Base-by-base conservation (phyloP, 2,888 invertebrate genomes). In the Melieria picta region DNA sequence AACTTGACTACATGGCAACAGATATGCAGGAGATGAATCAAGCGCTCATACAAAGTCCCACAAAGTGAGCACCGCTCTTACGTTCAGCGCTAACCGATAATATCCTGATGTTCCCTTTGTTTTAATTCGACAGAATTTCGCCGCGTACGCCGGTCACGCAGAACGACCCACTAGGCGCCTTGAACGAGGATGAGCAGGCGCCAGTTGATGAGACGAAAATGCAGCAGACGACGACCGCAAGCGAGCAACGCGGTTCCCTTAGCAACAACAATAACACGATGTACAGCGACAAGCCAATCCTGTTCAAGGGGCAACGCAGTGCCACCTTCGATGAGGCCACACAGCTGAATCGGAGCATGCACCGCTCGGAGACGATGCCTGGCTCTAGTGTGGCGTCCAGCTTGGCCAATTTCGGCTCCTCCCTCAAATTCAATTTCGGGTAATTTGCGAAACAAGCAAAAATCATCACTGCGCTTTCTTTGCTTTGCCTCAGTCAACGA, bases 131-230 rank as follows among this genome's bases (percentile, higher is more conserved):
- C 30, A 92, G 92, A 81, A 87, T 91, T 63, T 92, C 93, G 0
- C 92, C 92, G 50, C 90, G 95, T 71, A 96, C 95, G 4, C 94
- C 95, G 0, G 96, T 97, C 0, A 93, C 96, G 0, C 92, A 94
- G 82, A 96, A 97, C 86, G 97, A 97, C 88, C 97, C 97, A 0
- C 88, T 97, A 42, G 97, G 97, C 6, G 95, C 96, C 5, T 88
- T 97, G 3, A 86, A 89, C 71, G 88, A 87, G 75, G 86, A 86
- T 66, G 82, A 83, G 63, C n/a, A 50, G 45, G 43, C 72, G 9
- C 50, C 66, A 58, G 7, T 50, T 7, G 30, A 55, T 10, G 69
- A 7, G 76, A 81, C 45, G 77, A 76, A 74, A 69, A 80, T 79
- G 74, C 77, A 69, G 16, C 73, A 73, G 13, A 30, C 65, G n/a